Base-by-base conservation (phyloP, 1,140 invertebrate genomes). In the Pseudomyrmex sp. region DNA sequence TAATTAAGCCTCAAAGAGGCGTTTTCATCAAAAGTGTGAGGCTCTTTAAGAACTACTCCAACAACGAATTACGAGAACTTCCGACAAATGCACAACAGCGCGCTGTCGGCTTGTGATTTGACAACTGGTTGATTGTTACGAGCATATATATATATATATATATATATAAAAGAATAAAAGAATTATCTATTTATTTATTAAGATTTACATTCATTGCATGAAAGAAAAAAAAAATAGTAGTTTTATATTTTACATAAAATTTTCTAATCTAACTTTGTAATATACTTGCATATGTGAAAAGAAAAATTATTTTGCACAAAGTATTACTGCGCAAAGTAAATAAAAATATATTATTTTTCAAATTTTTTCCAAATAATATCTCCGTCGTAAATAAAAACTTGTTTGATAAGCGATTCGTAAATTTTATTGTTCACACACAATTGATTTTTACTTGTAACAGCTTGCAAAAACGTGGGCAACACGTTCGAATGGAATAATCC, bases 1-100 rank as follows among this genome's bases (percentile, higher is more conserved):
- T 88, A 88, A 88, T 88, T 88, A 88, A 23, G 68, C 66, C 35
- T 68, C 77, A 85, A 88, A 87, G 76, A 88, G 87, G 65, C 20
- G 76, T 77, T 82, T 85, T 85, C 86, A 73, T 82, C 73, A 46
- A 83, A 63, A 66, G 56, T 84, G 35, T 7, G 52, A 88, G 63
- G 52, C 56, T 12, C 35, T 85, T 88, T 72, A 85, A 88, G 87
- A 88, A 84, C 66, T 74, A 52, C 83, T 76, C 63, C 61, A 82
- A 66, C 20, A 69, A 58, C 61, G 66, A 75, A 82, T 72, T 75
- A 77, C 62, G 72, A 65, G 63, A 82, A 62, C 76, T 88, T 88
- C 87, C 87, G 86, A 74, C 72, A 52, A 83, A 74, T 72, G 20
- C 73, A 23, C 44, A 84, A 80, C 46, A 72, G 50, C 26, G 10